These are phyloP conservation scores for Cotesia typhae DNA, from an alignment of 1,140 invertebrate genomes.

Conservation along the genomic window DNA sequence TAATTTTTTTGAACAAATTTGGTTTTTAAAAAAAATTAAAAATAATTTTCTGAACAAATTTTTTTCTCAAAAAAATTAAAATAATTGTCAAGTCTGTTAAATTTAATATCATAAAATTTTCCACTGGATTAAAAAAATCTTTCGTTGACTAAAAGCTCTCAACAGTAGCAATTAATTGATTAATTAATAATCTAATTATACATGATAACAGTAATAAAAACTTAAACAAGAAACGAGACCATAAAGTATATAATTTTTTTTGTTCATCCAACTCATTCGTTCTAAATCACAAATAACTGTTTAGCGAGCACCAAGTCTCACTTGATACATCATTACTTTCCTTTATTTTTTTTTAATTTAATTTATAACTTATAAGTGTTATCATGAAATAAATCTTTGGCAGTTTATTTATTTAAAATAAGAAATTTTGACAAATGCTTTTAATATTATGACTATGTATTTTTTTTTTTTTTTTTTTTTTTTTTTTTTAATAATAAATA, in stretches of 20 bases:
- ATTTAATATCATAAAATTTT: no score
- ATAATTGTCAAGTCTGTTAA: no score
- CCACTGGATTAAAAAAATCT: no score
- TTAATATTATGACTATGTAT: background rate
- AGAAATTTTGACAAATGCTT: background rate
- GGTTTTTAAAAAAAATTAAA: no score
- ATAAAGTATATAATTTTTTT: background rate
- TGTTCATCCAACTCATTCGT: background rate
- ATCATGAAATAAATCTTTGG: conserved; percentile 28
- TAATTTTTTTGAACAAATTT: no score
- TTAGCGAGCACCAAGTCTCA: background rate
- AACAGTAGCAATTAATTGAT: no score
- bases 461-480: background rate
- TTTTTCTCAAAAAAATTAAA: no score
- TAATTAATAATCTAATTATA: background rate
- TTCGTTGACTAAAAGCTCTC: no score
- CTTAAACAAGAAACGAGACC: background rate
- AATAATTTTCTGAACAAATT: no score
- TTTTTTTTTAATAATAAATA: background rate
- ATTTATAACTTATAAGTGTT: no score
- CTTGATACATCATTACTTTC: background rate
- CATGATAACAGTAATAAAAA: background rate
- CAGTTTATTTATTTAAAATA: conserved; percentile 20
- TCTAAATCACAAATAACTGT: background rate
- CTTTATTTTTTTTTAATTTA: background rate